Percentiles rank a stretch among this genome's conserved stretches.
These are phyloP conservation scores for Acleris cristana DNA, from an alignment of 2,888 invertebrate genomes.

Conservation along the genomic window DNA sequence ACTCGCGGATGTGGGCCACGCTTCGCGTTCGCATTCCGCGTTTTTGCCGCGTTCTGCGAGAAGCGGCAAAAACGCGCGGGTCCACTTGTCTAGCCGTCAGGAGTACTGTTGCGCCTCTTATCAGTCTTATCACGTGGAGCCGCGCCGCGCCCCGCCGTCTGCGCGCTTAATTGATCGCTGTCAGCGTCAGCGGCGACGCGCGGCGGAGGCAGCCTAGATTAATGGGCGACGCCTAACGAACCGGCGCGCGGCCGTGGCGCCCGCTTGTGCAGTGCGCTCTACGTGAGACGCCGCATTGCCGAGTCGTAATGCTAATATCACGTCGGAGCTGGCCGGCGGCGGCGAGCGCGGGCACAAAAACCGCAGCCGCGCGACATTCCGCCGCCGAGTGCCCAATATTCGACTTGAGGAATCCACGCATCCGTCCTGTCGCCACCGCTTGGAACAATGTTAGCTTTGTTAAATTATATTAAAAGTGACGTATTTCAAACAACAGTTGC, in stretches of 20 bases:
- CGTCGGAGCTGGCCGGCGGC: not conserved
- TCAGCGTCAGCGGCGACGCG: not conserved
- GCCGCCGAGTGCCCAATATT: conserved; percentile 23
- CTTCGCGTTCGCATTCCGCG: conserved; percentile 19
- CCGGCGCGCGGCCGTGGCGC: conserved; percentile 2
- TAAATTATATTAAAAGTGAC: not conserved
- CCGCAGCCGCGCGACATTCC: conserved; percentile 42
- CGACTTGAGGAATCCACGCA: conserved; percentile 11
- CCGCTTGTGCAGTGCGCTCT: conserved; percentile 2
- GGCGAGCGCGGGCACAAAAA: conserved; percentile 42
- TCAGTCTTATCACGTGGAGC: conserved; percentile 29
- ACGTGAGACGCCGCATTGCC: not conserved
- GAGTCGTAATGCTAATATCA: conserved; percentile 6
- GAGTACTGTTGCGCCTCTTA: conserved; percentile 27
- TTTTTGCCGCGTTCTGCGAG: conserved; percentile 23
- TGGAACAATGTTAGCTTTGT: not conserved
- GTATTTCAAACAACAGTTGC: not conserved
- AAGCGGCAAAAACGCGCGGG: conserved; percentile 8
- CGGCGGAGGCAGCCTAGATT: conserved; percentile 1
- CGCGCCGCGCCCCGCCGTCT: conserved; percentile 23
- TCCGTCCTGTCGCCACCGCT: not conserved
- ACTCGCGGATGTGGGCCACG: conserved; percentile 6
- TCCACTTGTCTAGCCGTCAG: conserved; percentile 27
- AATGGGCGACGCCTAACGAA: conserved; percentile 6
- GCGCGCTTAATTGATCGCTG: conserved; percentile 30